Percentiles rank a stretch among this genome's conserved stretches.
Conservation (phyloP, 64 coral and sea anemone genomes). For the Pocillopora damicornis region DNA sequence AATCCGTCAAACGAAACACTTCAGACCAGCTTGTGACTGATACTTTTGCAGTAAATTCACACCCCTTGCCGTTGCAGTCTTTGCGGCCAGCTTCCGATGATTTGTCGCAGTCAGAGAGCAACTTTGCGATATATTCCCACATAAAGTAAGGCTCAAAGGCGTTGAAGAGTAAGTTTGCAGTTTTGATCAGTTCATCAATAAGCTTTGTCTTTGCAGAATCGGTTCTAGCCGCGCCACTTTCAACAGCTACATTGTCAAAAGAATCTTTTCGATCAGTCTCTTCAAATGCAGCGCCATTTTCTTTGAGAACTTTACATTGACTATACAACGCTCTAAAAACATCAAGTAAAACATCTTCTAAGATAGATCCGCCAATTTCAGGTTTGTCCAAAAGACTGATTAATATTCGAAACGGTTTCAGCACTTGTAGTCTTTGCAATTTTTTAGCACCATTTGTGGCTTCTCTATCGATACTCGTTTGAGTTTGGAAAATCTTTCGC, state of each 20-base stretch:
- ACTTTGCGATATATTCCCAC: slow-evolving; percentile 92
- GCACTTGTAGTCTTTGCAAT: slow-evolving; percentile 33
- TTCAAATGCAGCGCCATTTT: slow-evolving; percentile 35
- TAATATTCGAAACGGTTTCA: slow-evolving; percentile 88
- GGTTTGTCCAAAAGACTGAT: slow-evolving; percentile 87
- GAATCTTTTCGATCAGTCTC: slow-evolving; percentile 25
- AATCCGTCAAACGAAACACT: slow-evolving; percentile 84
- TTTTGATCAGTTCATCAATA: slow-evolving; percentile 91
- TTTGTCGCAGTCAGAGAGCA: slow-evolving; percentile 48
- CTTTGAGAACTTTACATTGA: slow-evolving; percentile 39
- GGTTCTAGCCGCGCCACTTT: neutral
- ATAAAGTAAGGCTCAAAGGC: slow-evolving; percentile 99
- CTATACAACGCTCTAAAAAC: slow-evolving; percentile 68
- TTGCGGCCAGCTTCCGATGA: neutral
- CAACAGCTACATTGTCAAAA: neutral
- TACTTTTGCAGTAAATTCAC: neutral
- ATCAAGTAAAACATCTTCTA: slow-evolving; percentile 89
- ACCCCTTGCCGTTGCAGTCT: neutral
- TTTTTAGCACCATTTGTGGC: slow-evolving; percentile 44
- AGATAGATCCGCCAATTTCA: slow-evolving; percentile 78
- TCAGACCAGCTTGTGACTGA: slow-evolving; percentile 59
- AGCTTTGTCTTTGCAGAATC: slow-evolving; percentile 58
- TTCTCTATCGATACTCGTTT: neutral
- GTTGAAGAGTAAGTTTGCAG: slow-evolving; percentile 92
- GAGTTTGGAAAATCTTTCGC: slow-evolving; percentile 37